Evolutionary conservation across 2,888 invertebrate species (phyloP).

Genomic region (Opisthograptis luteolata): DNA sequence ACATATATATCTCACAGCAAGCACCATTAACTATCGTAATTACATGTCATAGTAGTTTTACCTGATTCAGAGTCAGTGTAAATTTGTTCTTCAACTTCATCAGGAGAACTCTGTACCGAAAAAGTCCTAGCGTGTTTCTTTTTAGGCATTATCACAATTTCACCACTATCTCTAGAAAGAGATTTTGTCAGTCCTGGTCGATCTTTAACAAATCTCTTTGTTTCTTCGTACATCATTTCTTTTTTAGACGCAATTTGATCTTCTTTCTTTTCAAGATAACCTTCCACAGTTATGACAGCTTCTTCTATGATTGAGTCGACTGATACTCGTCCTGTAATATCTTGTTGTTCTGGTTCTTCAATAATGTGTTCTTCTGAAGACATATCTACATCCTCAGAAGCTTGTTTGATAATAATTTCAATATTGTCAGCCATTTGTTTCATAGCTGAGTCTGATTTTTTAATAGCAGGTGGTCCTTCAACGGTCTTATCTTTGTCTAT

Average conservation of each 20-base stretch:
- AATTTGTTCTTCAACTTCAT: constrained; percentile 82
- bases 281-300: constrained; percentile 74
- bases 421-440: constrained; percentile 82
- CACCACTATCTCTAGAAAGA: constrained; percentile 77
- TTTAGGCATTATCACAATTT: constrained; percentile 76
- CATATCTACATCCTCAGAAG: constrained; percentile 75
- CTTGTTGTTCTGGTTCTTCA: constrained; percentile 50
- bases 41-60: too few relatives aligned
- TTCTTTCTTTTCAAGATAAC: constrained; percentile 58
- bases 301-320: constrained; percentile 79
- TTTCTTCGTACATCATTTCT: constrained; percentile 62
- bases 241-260: constrained; percentile 57
- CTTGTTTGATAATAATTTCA: constrained; percentile 80
- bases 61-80: constrained; percentile 83
- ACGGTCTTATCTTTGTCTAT: constrained; percentile 40
- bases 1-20: not conserved
- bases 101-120: constrained; percentile 81
- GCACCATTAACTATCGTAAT: not conserved
- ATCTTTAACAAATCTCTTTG: constrained; percentile 62
- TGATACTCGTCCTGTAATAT: constrained; percentile 69
- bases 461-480: constrained; percentile 56
- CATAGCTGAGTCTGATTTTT: constrained; percentile 80
- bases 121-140: constrained; percentile 78
- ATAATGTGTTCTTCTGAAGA: constrained; percentile 69
- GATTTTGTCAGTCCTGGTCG: constrained; percentile 76